Conservation (phyloP, 2,113 vertebrate genomes). For the Rhagologus leucostigma region DNA sequence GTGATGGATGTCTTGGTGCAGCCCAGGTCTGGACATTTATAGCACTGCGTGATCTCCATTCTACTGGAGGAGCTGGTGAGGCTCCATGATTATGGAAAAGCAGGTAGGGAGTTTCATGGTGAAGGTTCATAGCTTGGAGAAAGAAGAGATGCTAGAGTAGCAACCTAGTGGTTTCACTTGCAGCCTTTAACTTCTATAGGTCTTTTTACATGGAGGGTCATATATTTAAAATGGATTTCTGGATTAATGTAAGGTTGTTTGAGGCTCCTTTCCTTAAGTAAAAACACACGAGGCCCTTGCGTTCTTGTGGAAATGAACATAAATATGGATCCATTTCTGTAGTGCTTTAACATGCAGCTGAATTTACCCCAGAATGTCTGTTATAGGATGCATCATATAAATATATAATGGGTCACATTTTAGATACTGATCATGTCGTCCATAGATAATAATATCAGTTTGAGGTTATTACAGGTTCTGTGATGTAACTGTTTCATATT, state of each 20-base stretch:
- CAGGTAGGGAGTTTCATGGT: background rate
- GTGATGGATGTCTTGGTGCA: background rate
- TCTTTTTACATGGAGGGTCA: background rate
- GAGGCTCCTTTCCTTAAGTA: background rate
- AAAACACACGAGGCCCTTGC: background rate
- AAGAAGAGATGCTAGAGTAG: background rate
- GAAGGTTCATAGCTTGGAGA: background rate
- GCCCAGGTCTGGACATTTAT: background rate
- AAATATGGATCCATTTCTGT: conserved; percentile 4
- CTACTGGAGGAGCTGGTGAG: background rate
- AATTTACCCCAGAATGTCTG: conserved; percentile 16
- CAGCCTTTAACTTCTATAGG: background rate
- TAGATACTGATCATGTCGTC: background rate
- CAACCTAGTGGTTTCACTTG: background rate
- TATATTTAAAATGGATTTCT: conserved; percentile 33
- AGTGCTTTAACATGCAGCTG: conserved; percentile 2
- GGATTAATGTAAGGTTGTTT: conserved; percentile 19
- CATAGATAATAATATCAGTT: conserved; percentile 39
- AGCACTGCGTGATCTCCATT: background rate
- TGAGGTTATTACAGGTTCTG: conserved; percentile 43
- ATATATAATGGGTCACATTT: conserved; percentile 18
- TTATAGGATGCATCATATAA: conserved; percentile 7
- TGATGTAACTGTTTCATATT: conserved; percentile 55
- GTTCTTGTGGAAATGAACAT: conserved; percentile 23
- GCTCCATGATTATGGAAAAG: background rate